Conservation (phyloP, 1,140 invertebrate species). For the Bombus consobrinus region DNA sequence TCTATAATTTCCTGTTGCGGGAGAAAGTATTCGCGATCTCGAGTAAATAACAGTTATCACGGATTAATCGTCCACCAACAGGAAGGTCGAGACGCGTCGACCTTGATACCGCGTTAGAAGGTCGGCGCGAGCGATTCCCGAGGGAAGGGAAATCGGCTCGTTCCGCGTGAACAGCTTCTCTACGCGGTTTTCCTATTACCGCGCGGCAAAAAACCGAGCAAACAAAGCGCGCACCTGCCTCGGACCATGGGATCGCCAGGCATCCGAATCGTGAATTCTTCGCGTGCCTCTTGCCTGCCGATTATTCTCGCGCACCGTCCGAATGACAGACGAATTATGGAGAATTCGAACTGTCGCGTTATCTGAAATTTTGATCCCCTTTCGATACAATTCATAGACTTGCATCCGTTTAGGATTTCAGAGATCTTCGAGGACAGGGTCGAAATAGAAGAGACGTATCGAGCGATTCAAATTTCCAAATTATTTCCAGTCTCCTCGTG, state of each 20-base stretch:
- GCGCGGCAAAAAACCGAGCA: constrained; percentile 10
- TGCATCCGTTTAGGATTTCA: too few relatives aligned
- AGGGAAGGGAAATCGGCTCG: constrained; percentile 10
- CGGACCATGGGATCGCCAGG: background rate
- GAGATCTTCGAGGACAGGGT: too few relatives aligned
- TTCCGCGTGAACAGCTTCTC: background rate
- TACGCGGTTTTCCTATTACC: constrained; percentile 33
- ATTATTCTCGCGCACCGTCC: background rate
- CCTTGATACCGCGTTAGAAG: constrained; percentile 23
- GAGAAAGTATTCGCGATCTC: background rate
- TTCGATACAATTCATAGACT: too few relatives aligned
- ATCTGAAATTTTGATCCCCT: background rate
- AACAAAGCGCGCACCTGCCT: constrained; percentile 13
- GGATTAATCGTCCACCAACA: background rate
- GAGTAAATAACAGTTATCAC: background rate
- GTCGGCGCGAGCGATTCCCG: background rate
- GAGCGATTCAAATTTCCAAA: too few relatives aligned
- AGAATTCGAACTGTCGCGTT: background rate
- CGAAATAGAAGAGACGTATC: too few relatives aligned
- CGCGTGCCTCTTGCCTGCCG: background rate
- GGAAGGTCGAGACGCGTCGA: background rate
- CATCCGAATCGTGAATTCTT: constrained; percentile 30
- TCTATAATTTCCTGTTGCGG: background rate
- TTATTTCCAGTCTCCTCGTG: too few relatives aligned
- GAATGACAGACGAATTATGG: too few relatives aligned